Base-by-base conservation (phyloP, 2,888 invertebrate genomes). In the Gastracanthus pulcherrimus region DNA sequence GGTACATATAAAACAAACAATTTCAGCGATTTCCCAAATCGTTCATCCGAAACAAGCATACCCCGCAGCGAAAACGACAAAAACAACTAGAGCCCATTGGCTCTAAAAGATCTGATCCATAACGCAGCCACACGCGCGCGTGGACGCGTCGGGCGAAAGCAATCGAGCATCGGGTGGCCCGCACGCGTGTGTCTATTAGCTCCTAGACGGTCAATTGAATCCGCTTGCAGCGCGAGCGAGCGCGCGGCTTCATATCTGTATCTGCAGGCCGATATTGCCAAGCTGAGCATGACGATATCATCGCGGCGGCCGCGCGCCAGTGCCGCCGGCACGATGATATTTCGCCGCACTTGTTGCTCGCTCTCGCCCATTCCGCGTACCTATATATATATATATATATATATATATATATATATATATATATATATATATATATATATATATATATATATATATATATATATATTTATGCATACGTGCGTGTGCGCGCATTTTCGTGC, bases 331-430 rank as follows among this genome's bases (percentile, higher is more conserved):
- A 84, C 87, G 86, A 90, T 91, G 89, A 89, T 89, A 90, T 90
- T 89, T 87, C 84, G 87, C 89, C 90, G 90, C 90, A 91, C 91
- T 90, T 91, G 91, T 91, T 90, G 90, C 90, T 7, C 66, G 7
- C 19, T 29, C 3, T 16, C 5, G 34, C n/a, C 23, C 13, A 7
- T 26, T 19, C 29, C 60, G 41, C 41, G 60, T 31, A 11, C 29
- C 11, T 13, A 48, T 48, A 19, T 13, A 41, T 3, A 4, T 41
- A 41, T 41, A 4, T 41, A 41, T 41, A 41, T 41, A 41, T 16
- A 41, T n/a, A 3, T 9, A 23, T 13, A 55, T 11, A 26, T 26
- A 6, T 9, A 55, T 13, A 3, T n/a, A n/a, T n/a, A n/a, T n/a
- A n/a, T n/a, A n/a, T n/a, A n/a, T n/a, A n/a, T n/a, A n/a, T n/a